Percentiles rank a stretch among this genome's conserved stretches.
Conservation (phyloP, 2,113 vertebrate genomes). For the Rhea pennata region DNA sequence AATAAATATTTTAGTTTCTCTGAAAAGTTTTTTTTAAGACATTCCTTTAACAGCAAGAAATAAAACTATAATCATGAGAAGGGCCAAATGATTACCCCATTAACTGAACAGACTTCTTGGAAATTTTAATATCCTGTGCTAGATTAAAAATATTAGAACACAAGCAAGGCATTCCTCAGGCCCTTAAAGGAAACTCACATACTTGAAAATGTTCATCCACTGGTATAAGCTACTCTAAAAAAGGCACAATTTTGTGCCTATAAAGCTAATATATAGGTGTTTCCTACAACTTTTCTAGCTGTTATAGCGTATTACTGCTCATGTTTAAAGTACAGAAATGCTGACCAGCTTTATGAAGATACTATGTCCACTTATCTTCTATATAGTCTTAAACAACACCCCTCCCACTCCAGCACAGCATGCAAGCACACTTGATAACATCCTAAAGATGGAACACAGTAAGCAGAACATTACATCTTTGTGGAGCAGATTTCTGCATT, state of each 20-base stretch:
- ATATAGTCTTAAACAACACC: neutral
- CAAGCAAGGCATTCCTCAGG: neutral
- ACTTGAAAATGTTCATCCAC: neutral
- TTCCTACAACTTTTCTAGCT: neutral
- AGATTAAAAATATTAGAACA: neutral
- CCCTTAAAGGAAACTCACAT: neutral
- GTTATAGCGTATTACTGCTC: neutral
- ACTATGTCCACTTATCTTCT: neutral
- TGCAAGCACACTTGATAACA: neutral
- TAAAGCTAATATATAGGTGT: neutral
- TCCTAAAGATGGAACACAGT: neutral
- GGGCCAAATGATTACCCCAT: neutral
- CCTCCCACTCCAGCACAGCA: neutral
- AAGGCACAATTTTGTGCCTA: neutral
- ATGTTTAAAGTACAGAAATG: neutral
- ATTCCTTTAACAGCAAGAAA: neutral
- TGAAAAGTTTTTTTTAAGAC: neutral
- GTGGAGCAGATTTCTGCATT: neutral
- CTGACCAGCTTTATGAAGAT: neutral
- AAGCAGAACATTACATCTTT: neutral
- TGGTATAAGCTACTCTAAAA: neutral
- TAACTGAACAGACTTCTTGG: neutral
- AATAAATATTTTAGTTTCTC: neutral
- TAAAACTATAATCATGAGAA: neutral
- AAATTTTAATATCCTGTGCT: neutral